Percentiles rank a stretch among this genome's conserved stretches.
Conservation (phyloP, 2,797 vertebrate genomes). For the Tolypeutes matacus region DNA sequence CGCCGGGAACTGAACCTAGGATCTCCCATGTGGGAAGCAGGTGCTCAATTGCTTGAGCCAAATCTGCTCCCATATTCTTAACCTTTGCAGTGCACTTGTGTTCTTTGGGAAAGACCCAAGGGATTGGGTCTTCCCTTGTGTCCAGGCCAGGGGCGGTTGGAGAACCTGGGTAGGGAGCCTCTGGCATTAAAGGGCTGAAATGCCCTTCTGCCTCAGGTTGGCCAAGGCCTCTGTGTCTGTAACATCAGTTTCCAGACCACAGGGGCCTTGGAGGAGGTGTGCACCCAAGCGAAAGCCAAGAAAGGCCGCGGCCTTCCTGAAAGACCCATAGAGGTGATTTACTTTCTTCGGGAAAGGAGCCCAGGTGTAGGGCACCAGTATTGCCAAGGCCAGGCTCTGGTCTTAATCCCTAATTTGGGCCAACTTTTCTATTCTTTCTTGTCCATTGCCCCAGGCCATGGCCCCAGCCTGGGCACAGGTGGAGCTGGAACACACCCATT, state of each 20-base stretch:
- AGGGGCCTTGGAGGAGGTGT: neutral
- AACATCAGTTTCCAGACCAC: neutral
- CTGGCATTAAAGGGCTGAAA: neutral
- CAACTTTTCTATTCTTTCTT: neutral
- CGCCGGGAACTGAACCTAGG: too few relatives aligned
- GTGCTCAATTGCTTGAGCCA: too few relatives aligned
- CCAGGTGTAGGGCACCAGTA: neutral
- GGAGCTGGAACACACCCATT: neutral
- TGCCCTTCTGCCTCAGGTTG: neutral
- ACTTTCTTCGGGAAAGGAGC: neutral
- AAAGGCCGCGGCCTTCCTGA: neutral
- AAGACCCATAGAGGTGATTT: neutral
- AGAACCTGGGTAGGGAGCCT: neutral
- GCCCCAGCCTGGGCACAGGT: too few relatives aligned
- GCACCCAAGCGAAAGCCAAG: neutral
- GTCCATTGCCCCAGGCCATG: too few relatives aligned
- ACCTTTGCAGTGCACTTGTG: neutral
- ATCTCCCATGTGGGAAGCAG: too few relatives aligned
- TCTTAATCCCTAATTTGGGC: neutral
- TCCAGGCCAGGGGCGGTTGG: neutral
- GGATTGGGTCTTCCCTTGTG: neutral
- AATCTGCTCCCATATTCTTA: neutral
- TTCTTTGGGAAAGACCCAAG: neutral
- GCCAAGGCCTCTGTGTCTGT: neutral
- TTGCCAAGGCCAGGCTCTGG: neutral